Conservation (phyloP, 1,140 invertebrate species). For the Drosophila guanche region DNA sequence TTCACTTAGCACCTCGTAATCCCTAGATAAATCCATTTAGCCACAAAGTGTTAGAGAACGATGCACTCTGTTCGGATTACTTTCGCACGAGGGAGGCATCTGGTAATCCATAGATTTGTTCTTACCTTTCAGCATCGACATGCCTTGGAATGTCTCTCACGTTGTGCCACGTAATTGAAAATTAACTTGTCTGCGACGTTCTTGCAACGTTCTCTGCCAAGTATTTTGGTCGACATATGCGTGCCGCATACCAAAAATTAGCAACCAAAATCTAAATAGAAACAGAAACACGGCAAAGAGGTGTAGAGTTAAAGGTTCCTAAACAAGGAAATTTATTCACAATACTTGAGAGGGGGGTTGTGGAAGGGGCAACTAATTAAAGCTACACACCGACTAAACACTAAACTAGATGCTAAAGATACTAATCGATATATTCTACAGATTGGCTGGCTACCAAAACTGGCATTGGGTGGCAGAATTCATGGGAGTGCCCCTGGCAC, state of each 20-base stretch:
- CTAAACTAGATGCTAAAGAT: slow-evolving; percentile 15
- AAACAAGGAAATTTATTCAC: slow-evolving; percentile 62
- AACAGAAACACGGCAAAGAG: neutral
- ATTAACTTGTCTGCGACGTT: slow-evolving; percentile 66
- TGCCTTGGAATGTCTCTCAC: slow-evolving; percentile 24
- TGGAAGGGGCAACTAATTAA: slow-evolving; percentile 51
- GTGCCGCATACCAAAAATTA: slow-evolving; percentile 57
- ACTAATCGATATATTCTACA: slow-evolving; percentile 5
- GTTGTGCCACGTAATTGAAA: slow-evolving; percentile 72
- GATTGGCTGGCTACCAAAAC: slow-evolving; percentile 88
- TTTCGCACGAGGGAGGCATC: no score
- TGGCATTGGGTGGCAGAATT: slow-evolving; percentile 92
- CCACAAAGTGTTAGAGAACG: no score
- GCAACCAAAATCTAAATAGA: neutral
- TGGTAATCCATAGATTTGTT: no score
- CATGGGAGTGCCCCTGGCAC: slow-evolving; percentile 89
- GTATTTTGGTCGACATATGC: slow-evolving; percentile 22
- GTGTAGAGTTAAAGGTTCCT: slow-evolving; percentile 18
- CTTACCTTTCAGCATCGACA: neutral
- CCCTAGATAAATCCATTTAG: no score
- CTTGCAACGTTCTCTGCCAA: neutral
- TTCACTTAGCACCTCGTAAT: no score
- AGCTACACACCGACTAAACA: slow-evolving; percentile 40
- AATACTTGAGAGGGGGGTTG: slow-evolving; percentile 56
- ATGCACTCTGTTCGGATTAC: no score